Conservation (phyloP, 2,113 vertebrate species). For the Labeo rohita region DNA sequence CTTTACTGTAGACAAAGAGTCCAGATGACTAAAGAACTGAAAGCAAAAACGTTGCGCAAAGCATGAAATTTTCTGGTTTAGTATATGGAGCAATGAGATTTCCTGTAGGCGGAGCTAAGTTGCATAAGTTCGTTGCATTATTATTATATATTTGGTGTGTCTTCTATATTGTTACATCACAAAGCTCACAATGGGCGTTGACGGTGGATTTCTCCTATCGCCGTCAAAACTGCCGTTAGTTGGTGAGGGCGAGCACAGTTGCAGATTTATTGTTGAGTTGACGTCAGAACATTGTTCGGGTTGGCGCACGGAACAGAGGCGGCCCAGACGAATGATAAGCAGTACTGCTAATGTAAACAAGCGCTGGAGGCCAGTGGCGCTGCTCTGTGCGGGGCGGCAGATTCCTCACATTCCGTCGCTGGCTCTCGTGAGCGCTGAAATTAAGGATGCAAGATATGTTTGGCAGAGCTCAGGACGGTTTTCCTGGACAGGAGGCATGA, state of each 20-base stretch:
- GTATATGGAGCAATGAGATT: not conserved
- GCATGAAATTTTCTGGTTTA: not conserved
- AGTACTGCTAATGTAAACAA: constrained; percentile 69
- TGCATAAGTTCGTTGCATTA: not conserved
- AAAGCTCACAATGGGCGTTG: constrained; percentile 61
- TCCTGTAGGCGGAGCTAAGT: not conserved
- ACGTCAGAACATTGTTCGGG: constrained; percentile 61
- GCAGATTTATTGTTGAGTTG: constrained; percentile 66
- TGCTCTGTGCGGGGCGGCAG: constrained; percentile 59
- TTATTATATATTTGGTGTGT: not conserved
- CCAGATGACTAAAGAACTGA: constrained; percentile 55
- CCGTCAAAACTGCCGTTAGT: not conserved
- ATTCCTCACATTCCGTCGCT: constrained; percentile 63
- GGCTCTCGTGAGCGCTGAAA: constrained; percentile 60
- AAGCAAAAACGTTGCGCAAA: not conserved
- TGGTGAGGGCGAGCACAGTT: not conserved
- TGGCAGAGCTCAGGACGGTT: constrained; percentile 32
- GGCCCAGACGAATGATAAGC: constrained; percentile 65
- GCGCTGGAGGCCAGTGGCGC: constrained; percentile 65
- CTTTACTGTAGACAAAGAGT: constrained; percentile 34
- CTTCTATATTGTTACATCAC: constrained; percentile 42
- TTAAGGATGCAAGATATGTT: constrained; percentile 61
- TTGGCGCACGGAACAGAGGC: constrained; percentile 70
- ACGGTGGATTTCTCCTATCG: not conserved
- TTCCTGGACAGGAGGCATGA: not conserved